A percentile compares a stretch with the other conserved stretches of the same genome.
Conservation (phyloP, 2,113 vertebrate species). For the Osmerus mordax region DNA sequence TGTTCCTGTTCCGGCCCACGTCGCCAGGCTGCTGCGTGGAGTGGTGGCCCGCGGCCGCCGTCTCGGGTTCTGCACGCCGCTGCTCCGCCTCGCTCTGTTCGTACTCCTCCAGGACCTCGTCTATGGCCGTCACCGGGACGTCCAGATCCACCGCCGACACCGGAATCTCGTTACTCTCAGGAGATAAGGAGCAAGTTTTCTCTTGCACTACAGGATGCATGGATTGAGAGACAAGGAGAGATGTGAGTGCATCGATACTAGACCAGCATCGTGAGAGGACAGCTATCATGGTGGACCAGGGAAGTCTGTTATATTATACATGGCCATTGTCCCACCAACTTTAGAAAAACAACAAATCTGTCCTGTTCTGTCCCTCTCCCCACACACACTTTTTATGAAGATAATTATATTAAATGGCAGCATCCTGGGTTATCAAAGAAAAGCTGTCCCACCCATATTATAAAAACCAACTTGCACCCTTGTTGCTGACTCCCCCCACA, state of each 20-base stretch:
- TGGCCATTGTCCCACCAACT: no score
- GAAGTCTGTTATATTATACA: no score
- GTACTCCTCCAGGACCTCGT: slow-evolving; percentile 74
- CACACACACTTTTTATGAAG: neutral
- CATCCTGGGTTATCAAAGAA: neutral
- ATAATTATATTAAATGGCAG: neutral
- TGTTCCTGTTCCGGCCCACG: slow-evolving; percentile 74
- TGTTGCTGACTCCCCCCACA: no score
- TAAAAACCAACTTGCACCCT: neutral
- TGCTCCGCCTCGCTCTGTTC: slow-evolving; percentile 22
- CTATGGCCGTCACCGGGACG: slow-evolving; percentile 90
- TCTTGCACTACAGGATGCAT: slow-evolving; percentile 30
- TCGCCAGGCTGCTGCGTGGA: slow-evolving; percentile 8
- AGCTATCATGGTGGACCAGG: no score
- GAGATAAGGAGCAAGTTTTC: slow-evolving; percentile 39
- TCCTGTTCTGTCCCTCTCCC: no score
- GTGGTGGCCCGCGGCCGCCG: neutral
- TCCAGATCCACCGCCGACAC: slow-evolving; percentile 62
- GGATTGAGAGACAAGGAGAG: slow-evolving; percentile 16
- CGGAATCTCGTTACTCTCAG: slow-evolving; percentile 34
- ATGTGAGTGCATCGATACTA: no score
- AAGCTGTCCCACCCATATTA: neutral
- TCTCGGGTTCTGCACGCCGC: slow-evolving; percentile 28
- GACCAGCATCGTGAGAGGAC: no score
- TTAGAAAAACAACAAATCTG: no score